Conservation (phyloP, 2,888 invertebrate species). For the Diaphora mendica region DNA sequence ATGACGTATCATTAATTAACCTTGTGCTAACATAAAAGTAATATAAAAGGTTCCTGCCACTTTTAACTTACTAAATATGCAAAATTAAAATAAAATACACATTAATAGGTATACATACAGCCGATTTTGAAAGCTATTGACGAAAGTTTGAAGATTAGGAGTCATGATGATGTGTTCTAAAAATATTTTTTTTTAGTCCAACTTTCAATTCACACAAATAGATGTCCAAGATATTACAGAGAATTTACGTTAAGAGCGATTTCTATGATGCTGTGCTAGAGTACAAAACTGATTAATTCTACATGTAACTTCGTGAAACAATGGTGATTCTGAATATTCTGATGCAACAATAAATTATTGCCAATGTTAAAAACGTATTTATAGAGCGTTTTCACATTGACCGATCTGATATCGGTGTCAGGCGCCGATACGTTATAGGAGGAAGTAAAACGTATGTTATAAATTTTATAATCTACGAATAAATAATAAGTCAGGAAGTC, state of each 20-base stretch:
- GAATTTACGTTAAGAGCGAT: slow-evolving; percentile 15
- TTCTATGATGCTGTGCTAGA: slow-evolving; percentile 22
- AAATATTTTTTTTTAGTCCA: slow-evolving; percentile 13
- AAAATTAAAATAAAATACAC: not conserved
- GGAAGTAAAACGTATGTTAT: too few relatives aligned
- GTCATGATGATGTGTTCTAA: slow-evolving; percentile 79
- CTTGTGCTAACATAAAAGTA: slow-evolving; percentile 10
- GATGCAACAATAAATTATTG: slow-evolving; percentile 42
- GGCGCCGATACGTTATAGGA: too few relatives aligned
- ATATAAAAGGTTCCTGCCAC: not conserved
- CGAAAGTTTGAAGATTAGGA: slow-evolving; percentile 87
- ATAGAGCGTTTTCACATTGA: too few relatives aligned
- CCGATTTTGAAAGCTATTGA: slow-evolving; percentile 90
- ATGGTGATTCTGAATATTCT: slow-evolving; percentile 49
- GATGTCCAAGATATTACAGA: not conserved
- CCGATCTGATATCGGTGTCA: too few relatives aligned
- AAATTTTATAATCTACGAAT: too few relatives aligned
- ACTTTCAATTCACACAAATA: not conserved
- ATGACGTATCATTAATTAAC: slow-evolving; percentile 31
- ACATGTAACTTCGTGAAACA: slow-evolving; percentile 38
- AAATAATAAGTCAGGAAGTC: too few relatives aligned
- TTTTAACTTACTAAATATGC: not conserved
- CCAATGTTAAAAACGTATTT: slow-evolving; percentile 18
- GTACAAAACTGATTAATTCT: slow-evolving; percentile 34
- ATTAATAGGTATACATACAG: slow-evolving; percentile 88